A percentile compares a stretch with the other conserved stretches of the same genome.
Conservation (phyloP, 2,888 invertebrate genomes). For the Oscheius sp. region DNA sequence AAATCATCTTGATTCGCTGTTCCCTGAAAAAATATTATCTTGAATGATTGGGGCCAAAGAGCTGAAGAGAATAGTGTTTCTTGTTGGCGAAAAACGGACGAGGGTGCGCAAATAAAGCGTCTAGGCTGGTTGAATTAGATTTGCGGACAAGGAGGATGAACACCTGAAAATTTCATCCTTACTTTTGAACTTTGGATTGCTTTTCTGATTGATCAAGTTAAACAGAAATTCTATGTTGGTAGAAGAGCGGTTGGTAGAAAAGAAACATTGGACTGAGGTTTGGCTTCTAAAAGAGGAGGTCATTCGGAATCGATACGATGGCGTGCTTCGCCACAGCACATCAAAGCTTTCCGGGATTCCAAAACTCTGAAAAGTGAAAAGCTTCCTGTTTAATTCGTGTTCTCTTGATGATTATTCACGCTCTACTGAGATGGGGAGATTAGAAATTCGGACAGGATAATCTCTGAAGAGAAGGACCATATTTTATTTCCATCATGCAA, state of each 20-base stretch:
- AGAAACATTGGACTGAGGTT: conserved; percentile 31
- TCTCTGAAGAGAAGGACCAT: neutral
- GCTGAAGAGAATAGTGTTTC: conserved; percentile 12
- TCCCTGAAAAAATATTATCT: neutral
- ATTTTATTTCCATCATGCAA: conserved; percentile 1
- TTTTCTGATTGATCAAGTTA: neutral
- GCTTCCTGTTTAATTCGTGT: neutral
- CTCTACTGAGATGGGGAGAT: neutral
- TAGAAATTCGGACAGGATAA: conserved; percentile 2
- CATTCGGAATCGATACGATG: conserved; percentile 30
- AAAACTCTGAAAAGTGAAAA: neutral
- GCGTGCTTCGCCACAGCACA: conserved; percentile 20
- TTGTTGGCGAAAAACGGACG: conserved; percentile 11
- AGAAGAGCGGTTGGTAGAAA: conserved; percentile 8
- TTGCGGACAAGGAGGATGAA: conserved; percentile 14
- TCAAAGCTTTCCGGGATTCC: conserved; percentile 27
- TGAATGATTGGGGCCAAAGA: conserved; percentile 11
- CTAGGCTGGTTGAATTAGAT: conserved; percentile 23
- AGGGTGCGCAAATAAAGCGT: conserved; percentile 28
- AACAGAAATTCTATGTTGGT: neutral
- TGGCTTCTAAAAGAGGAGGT: conserved; percentile 27
- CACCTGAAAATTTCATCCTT: neutral
- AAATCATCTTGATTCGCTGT: neutral
- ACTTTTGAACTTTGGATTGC: neutral
- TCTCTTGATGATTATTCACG: too few species aligned